Percentiles rank a stretch among this genome's conserved stretches.
Conservation (phyloP, 23 tunicate species). For the Styela plicata region DNA sequence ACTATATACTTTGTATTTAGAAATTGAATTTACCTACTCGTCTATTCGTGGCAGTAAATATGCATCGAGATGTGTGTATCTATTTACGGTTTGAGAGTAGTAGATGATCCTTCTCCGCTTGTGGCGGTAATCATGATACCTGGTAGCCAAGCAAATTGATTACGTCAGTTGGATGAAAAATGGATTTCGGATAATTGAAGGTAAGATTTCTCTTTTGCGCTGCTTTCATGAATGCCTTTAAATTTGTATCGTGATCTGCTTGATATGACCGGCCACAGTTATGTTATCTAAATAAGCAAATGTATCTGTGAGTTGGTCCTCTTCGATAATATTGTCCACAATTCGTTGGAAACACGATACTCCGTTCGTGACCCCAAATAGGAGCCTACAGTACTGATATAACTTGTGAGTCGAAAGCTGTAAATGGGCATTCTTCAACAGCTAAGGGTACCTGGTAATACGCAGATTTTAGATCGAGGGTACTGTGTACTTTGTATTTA, state of each 20-base stretch:
- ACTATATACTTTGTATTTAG: not conserved
- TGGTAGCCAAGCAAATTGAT: slow-evolving; percentile 25
- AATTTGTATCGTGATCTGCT: slow-evolving; percentile 29
- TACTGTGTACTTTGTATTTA: not conserved
- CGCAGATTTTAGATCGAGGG: slow-evolving; percentile 29
- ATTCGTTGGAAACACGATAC: slow-evolving; percentile 20
- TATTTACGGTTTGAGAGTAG: no score
- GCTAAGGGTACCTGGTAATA: slow-evolving; percentile 15
- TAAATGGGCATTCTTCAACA: slow-evolving; percentile 7
- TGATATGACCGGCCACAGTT: slow-evolving; percentile 21
- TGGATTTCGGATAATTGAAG: slow-evolving; percentile 26
- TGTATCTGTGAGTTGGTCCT: slow-evolving; percentile 1
- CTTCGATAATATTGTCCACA: slow-evolving; percentile 8
- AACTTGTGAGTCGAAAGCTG: slow-evolving; percentile 30
- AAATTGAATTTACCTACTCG: slow-evolving; percentile 15
- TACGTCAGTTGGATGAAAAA: not conserved
- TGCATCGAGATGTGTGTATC: slow-evolving; percentile 31
- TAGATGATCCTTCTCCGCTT: no score
- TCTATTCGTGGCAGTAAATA: slow-evolving; percentile 26
- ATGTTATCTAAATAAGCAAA: slow-evolving; percentile 29
- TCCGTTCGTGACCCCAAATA: slow-evolving; percentile 35
- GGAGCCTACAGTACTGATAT: slow-evolving; percentile 18
- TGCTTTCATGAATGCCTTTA: slow-evolving; percentile 5
- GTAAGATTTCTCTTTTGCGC: not conserved
- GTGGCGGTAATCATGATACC: no score